Conservation (phyloP, 2,797 vertebrate species). For the Coluber constrictor region DNA sequence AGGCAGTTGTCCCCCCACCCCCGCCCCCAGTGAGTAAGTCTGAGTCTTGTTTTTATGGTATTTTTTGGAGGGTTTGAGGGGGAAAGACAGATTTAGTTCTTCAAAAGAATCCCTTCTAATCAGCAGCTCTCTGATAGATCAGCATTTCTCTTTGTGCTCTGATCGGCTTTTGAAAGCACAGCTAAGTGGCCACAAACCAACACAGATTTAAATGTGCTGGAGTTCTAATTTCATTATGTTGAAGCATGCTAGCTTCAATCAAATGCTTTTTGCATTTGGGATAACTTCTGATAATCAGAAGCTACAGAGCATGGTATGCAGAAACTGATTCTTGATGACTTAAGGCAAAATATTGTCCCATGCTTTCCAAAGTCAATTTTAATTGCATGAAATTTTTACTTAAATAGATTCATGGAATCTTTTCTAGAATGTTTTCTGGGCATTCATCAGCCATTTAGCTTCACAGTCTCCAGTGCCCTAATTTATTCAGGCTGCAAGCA, state of each 20-base stretch:
- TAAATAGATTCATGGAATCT: conserved; percentile 15
- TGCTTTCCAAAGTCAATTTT: conserved; percentile 24
- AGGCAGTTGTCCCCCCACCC: neutral
- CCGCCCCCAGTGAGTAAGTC: accelerated
- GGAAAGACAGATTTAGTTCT: neutral
- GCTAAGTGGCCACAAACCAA: neutral
- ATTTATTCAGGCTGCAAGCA: conserved; percentile 38
- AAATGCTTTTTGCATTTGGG: neutral
- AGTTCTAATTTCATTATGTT: neutral
- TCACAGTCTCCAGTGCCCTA: neutral
- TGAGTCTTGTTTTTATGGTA: neutral
- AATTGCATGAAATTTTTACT: conserved; percentile 23
- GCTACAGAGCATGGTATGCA: neutral
- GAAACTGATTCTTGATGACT: neutral
- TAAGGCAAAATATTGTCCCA: neutral
- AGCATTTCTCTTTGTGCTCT: neutral
- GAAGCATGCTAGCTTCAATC: neutral
- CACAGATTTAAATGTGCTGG: neutral
- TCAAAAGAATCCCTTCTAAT: neutral
- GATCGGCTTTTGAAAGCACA: neutral
- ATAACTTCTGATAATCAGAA: neutral
- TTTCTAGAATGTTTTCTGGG: conserved; percentile 19
- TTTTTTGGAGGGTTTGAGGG: neutral
- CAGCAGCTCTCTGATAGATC: neutral
- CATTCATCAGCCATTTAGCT: conserved; percentile 26